Evolutionary conservation across 2,888 invertebrate genomes (phyloP), one percentile per base, ranked within the genome.

Genomic region (Eucera pruinosa): DNA sequence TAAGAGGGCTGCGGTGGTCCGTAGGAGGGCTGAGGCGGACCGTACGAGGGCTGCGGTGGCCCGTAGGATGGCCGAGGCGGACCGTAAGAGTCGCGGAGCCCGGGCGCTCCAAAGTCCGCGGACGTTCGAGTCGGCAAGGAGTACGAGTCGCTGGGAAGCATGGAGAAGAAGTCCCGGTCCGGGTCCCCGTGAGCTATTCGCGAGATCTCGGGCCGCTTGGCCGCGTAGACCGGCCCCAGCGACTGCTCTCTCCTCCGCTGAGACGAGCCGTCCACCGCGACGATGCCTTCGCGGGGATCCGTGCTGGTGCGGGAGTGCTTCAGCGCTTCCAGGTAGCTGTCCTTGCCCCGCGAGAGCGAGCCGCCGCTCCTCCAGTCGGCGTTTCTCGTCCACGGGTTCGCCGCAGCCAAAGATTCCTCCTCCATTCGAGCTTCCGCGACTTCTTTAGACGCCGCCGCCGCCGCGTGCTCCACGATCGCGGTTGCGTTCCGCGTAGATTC

Each of bases 261-360:
- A 4, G 58, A 11, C 1, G 65, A 39, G 1, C 18, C 61, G 33
- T 81, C 86, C 9, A 18, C 60, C 18, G 61, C 72, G 1, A 88
- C 76, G 15, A 89, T 33, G 0, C 81, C 87, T 41, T 89, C 87
- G 3, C 85, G 82, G 3, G 83, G 78, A 61, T 89, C 89, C 92
- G 94, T 82, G 92, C 94, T 91, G 90, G 93, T 87, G 90, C 93
- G 89, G 87, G 95, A 95, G 84, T 95, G 94, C 6, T 94, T 94
- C 84, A 95, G 94, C 2, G 95, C 95, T 48, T 95, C 94, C 82
- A 96, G 90, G 86, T 95, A 96, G 2, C 95, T 95, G 89, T 96
- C 95, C 27, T 30, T 43, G 7, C 9, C 2, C 13, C 74, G 85
- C 9, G 69, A 84, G n/a, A 82, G 15, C 3, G 61, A 33, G 0